Evolutionary conservation across 2,113 vertebrate species (phyloP).

Genomic region (Anas platyrhynchos): DNA sequence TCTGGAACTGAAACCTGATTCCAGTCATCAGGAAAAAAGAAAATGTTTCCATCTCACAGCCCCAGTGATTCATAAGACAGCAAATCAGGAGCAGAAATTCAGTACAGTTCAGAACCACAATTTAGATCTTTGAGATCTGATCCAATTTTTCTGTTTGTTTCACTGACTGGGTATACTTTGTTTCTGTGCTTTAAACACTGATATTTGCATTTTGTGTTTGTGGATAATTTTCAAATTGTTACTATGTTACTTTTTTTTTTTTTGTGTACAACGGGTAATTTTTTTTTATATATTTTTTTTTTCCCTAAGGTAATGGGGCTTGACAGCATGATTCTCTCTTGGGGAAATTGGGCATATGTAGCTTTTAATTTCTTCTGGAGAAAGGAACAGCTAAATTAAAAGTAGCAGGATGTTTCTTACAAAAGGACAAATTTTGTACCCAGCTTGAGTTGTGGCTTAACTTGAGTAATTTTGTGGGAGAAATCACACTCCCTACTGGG

Average conservation of each 20-base stretch:
- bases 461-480: conserved; percentile 25
- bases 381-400: conserved; percentile 53
- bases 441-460: conserved; percentile 37
- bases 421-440: conserved; percentile 24
- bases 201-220: neutral
- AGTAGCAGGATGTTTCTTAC: conserved; percentile 38
- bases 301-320: neutral
- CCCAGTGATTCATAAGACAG: neutral
- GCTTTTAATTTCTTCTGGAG: conserved; percentile 54
- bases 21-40: neutral
- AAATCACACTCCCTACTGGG: neutral
- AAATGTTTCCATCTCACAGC: neutral
- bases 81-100: neutral
- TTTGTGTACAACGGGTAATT: neutral
- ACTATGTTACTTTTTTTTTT: neutral
- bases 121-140: neutral
- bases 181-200: neutral
- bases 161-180: neutral
- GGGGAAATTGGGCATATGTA: conserved; percentile 50
- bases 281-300: neutral
- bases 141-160: neutral
- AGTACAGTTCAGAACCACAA: neutral
- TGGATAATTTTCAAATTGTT: neutral
- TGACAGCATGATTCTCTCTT: conserved; percentile 31
- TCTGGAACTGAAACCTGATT: neutral